Base-by-base conservation (phyloP, 2,797 vertebrate species). In the Cuniculus paca region DNA sequence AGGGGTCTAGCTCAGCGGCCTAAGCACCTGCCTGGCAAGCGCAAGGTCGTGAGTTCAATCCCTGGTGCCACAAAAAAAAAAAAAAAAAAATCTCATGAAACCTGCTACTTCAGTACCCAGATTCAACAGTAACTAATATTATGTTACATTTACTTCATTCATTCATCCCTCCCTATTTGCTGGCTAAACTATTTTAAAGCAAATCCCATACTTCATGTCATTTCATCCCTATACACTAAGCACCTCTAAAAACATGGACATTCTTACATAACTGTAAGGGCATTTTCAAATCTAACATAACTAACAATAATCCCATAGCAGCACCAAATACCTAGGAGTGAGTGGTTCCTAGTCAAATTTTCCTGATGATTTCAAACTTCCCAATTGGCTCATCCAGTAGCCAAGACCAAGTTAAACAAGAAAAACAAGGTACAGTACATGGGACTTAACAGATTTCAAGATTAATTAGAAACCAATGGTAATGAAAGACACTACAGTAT, bases 51-150 rank as follows among this genome's bases (percentile, higher is more conserved):
- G 45, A 48, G 45, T 48, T 48, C 45, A 9, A 48, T 48, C 45
- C 45, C 45, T 9, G 9, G 45, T 48, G 9, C 45, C 45, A 48
- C 5, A 48, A 48, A 48, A 48, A 48, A 48, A 48, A 48, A 48
- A 48, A 48, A 50, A 50, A 2, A 54, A 54, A 19, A 54, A 54
- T 54, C 16, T 45, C 52, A 82, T 19, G 50, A 87, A 82, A 31
- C n/a, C 42, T 34, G 75, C 50, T 45, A 81, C 34, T 81, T 85
- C 1, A 65, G 50, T 39, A 75, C 48, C 50, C 31, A 86, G 81
- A 93, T 90, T 75, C 10, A 82, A 70, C 17, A 68, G 34, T 63
- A 26, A 90, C 22, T 74, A 92, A 45, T 78, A 95, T 75, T 86
- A 74, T 74, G 36, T 58, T 77, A 68, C 50, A 80, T 19, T 84